A percentile compares a stretch with the other conserved stretches of the same genome.
phyloP scores from a whole-genome alignment of 2,888 invertebrate genomes.

The Pammene fasciana region DNA sequence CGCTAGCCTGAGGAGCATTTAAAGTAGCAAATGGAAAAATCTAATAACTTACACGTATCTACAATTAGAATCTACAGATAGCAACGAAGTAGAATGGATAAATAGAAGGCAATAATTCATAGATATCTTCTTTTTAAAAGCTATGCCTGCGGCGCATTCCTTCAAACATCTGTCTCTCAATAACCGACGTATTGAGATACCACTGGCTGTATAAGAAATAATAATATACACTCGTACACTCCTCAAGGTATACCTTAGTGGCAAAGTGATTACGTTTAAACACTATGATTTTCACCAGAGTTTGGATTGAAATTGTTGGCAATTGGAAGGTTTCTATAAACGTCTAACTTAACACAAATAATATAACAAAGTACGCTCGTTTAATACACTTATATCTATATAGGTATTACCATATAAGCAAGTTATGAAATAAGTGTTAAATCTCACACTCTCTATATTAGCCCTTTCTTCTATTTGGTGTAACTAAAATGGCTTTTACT shows the following conservation, averaged over 20 bases:
- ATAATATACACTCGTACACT: conserved; percentile 36
- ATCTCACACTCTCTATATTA: too few species aligned
- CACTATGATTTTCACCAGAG: conserved; percentile 34
- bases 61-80: conserved; percentile 51
- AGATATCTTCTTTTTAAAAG: conserved; percentile 38
- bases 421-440: too few species aligned
- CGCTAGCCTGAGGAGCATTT: background rate
- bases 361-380: conserved; percentile 3
- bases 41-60: conserved; percentile 31
- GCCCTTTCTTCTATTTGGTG: too few species aligned
- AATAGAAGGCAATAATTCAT: conserved; percentile 40
- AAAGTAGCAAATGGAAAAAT: conserved; percentile 27
- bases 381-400: background rate
- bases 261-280: conserved; percentile 39
- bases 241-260: conserved; percentile 29
- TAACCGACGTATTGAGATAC: conserved; percentile 66
- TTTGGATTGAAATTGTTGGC: conserved; percentile 28
- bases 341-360: conserved; percentile 15
- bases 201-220: conserved; percentile 43
- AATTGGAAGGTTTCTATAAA: conserved; percentile 23
- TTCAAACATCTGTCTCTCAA: conserved; percentile 57
- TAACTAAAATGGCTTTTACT: too few species aligned
- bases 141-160: conserved; percentile 55
- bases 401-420: too few species aligned
- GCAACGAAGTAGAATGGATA: conserved; percentile 34